phyloP scores from a whole-genome alignment of 2,888 invertebrate genomes.

The Nomada ferruginata region DNA sequence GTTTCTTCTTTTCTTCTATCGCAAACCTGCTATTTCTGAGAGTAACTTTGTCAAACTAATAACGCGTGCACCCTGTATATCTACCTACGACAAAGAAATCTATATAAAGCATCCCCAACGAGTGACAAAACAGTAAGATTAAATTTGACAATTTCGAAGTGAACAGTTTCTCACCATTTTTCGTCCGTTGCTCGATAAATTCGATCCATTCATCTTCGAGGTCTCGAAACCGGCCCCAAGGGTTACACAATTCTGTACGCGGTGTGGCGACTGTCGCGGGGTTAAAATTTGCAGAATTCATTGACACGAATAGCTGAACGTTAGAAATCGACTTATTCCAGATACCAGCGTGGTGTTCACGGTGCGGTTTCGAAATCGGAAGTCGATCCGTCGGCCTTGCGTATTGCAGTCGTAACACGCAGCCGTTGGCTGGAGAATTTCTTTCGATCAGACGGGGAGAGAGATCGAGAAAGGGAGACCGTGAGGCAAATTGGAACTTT shows the following conservation, averaged over 20 bases:
- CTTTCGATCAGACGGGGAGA: constrained; percentile 46
- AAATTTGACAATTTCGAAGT: no score
- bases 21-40: no score
- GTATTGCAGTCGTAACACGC: constrained; percentile 33
- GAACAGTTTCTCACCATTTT: neutral
- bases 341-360: constrained; percentile 46
- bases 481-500: constrained; percentile 72
- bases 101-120: no score
- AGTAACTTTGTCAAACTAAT: no score
- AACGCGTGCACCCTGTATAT: no score
- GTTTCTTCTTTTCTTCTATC: no score
- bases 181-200: neutral
- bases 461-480: constrained; percentile 3
- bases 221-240: neutral
- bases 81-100: no score
- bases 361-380: constrained; percentile 68
- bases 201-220: neutral
- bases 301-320: constrained; percentile 60
- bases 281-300: constrained; percentile 51
- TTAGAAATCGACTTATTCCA: constrained; percentile 54
- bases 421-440: constrained; percentile 58
- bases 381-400: constrained; percentile 68
- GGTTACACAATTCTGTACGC: constrained; percentile 1
- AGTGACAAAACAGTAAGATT: no score
- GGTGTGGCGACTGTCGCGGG: constrained; percentile 10